These are phyloP conservation scores for Epicauta chinensis DNA, from an alignment of 1,140 invertebrate species.

Conservation along the genomic window DNA sequence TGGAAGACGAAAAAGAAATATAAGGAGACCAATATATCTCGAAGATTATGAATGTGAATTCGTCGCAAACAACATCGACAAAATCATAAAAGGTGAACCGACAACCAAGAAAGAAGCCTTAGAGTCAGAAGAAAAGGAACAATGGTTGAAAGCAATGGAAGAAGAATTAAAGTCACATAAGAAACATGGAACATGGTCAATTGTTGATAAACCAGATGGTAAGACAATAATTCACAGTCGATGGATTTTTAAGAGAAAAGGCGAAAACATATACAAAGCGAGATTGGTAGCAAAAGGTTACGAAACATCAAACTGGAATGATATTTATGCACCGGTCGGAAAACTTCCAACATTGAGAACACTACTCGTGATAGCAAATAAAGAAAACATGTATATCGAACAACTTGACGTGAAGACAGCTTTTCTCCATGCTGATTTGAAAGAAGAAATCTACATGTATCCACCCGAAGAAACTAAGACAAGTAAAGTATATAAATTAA, in stretches of 20 bases:
- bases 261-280: slow-evolving; percentile 38
- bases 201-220: slow-evolving; percentile 30
- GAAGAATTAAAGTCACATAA: slow-evolving; percentile 23
- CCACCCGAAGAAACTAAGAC: slow-evolving; percentile 33
- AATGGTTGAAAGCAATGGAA: slow-evolving; percentile 25
- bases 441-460: slow-evolving; percentile 43
- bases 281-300: slow-evolving; percentile 44
- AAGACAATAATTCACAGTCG: slow-evolving; percentile 31
- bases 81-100: not conserved
- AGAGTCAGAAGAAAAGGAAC: slow-evolving; percentile 9
- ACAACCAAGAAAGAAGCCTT: slow-evolving; percentile 15
- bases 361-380: slow-evolving; percentile 37
- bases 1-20: too few species aligned
- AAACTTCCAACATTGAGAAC: slow-evolving; percentile 36
- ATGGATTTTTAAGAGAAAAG: slow-evolving; percentile 42
- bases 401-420: slow-evolving; percentile 38
- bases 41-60: not conserved
- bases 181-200: slow-evolving; percentile 34
- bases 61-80: not conserved
- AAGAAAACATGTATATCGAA: slow-evolving; percentile 11
- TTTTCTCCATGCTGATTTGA: slow-evolving; percentile 43
- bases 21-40: not conserved
- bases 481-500: slow-evolving; percentile 35
- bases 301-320: slow-evolving; percentile 36
- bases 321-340: slow-evolving; percentile 17